A percentile compares a stretch with the other conserved stretches of the same genome.
These are phyloP conservation scores for Calameuta idolon DNA, from an alignment of 2,888 invertebrate species.

Conservation along the genomic window DNA sequence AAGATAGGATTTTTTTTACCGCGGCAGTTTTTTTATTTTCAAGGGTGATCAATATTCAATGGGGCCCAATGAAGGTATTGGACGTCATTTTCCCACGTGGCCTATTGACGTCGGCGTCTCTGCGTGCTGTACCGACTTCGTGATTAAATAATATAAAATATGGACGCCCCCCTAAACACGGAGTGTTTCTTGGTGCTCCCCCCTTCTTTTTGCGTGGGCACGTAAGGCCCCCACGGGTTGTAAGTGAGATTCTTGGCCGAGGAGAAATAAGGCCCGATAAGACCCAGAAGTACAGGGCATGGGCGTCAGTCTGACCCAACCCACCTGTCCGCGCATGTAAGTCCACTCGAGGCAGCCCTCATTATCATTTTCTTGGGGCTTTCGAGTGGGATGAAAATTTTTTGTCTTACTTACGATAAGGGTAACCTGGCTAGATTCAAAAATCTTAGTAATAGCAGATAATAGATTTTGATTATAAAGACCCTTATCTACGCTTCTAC, in stretches of 20 bases:
- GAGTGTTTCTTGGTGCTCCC: conserved; percentile 12
- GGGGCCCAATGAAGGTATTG: not conserved
- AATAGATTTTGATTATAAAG: not conserved
- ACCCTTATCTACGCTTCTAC: not conserved
- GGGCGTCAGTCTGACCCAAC: conserved; percentile 20
- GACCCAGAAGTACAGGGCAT: conserved; percentile 19
- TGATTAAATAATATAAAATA: conserved; percentile 24
- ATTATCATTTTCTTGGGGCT: conserved; percentile 4
- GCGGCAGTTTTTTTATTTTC: not conserved
- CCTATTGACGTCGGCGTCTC: conserved; percentile 2
- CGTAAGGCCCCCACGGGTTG: conserved; percentile 15
- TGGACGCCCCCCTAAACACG: conserved; percentile 24
- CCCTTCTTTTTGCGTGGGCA: conserved; percentile 8
- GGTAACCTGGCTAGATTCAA: not conserved
- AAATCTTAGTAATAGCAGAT: not conserved
- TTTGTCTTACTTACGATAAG: not conserved
- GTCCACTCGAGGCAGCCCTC: conserved; percentile 14
- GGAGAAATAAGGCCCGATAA: conserved; percentile 8
- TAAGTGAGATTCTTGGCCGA: conserved; percentile 13
- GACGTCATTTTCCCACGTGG: not conserved
- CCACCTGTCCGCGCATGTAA: conserved; percentile 22
- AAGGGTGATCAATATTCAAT: not conserved
- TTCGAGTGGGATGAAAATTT: not conserved
- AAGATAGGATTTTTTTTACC: not conserved
- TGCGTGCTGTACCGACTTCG: not conserved